Base-by-base conservation (phyloP, 2,797 vertebrate genomes). In the Betta splendens region DNA sequence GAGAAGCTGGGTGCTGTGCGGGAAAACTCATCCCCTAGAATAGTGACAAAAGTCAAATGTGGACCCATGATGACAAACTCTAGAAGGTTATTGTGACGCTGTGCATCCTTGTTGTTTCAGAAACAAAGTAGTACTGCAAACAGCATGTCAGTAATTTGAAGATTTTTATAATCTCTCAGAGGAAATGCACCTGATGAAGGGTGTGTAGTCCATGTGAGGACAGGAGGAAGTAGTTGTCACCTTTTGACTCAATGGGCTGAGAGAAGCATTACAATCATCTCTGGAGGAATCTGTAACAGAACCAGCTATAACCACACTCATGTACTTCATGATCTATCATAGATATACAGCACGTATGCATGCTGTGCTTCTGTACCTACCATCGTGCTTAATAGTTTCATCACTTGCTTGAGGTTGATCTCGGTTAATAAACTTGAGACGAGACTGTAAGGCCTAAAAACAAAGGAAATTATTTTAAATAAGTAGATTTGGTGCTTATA, bases 371-470 rank as follows among this genome's bases (percentile, higher is more conserved):
- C n/a, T n/a, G n/a, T n/a, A n/a, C n/a, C n/a, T n/a, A n/a, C n/a
- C 73, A 15, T 45, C 18, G 31, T 38, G 56, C 52, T 38, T 6
- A 10, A 1, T 0, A 3, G n/a, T 13, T 7, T 85, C 73, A 5
- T 64, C 61, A 2, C 51, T 18, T 10, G 15, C 12, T 80, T 73
- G 84, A 32, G 22, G 63, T 43, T 84, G 25, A 48, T 69, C 58
- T 46, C 81, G 81, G 46, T 83, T 88, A 36, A 95, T 85, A 84
- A 92, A 97, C 33, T 53, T 86, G 38, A 92, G 25, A 31, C 93
- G 94, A 49, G 92, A 91, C 79, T 95, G 90, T 52, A 83, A 72
- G 77, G 95, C 94, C 95, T 96, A 73, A 61, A 64, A 68, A 50
- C 4, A 60, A 1, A 69, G 9, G 2, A 64, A 38, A n/a, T n/a